Base-by-base conservation (phyloP, 2,113 vertebrate genomes). In the Nerophis lumbriciformis region DNA sequence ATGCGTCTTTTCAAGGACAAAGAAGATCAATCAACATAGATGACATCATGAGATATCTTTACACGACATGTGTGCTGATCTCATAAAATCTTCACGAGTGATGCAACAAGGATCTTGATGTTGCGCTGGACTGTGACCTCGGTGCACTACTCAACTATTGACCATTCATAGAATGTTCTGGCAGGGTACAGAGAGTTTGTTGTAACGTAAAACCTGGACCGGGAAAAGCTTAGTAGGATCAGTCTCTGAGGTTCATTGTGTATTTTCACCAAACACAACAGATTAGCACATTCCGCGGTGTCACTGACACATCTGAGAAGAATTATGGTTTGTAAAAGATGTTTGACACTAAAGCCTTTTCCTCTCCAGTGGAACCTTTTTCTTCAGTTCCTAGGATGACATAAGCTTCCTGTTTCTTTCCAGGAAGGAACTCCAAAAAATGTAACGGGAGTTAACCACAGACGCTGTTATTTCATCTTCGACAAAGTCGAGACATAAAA, bases 211-310 rank as follows among this genome's bases (percentile, higher is more conserved):
- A 78, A 84, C 83, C 56, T 50, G 44, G 49, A 50, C 71, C 49
- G 75, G 58, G 77, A 58, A 73, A 53, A 35, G 80, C 85, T 76
- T 86, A 64, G 67, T 74, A 53, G 77, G 75, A 81, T 83, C 73
- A 83, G 74, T 77, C 67, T 80, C 77, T 52, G 47, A 56, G 71
- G 68, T 54, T 28, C 19, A 0, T 70, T 55, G 71, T 75, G 37
- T 86, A 67, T 83, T 87, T 86, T 81, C 75, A 80, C 65, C 63
- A 66, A 83, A 85, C 81, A 87, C 83, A 84, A 78, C 70, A 76
- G 75, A 81, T 81, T 78, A 79, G 75, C 72, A 78, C 78, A 79
- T 80, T 81, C 77, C 67, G 1, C 64, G 19, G 19, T 19, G 19
- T 19, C 19, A 19, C 19, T 19, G 19, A 19, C 19, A 19, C 19